Evolutionary conservation across 2,888 invertebrate genomes (phyloP).

Genomic region (Polymixis lichenea): DNA sequence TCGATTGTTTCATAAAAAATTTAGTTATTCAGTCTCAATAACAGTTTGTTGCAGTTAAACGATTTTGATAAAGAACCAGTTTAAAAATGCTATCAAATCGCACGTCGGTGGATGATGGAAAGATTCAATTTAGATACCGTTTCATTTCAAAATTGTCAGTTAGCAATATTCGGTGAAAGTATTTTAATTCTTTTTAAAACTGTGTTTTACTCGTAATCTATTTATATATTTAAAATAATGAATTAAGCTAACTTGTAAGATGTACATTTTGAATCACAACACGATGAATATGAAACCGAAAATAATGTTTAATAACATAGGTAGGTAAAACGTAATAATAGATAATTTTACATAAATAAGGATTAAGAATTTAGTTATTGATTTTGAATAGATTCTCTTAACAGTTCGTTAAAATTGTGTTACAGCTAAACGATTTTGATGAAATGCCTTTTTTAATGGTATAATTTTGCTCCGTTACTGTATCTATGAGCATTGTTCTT

Average conservation of each 20-base stretch:
- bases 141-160: too few relatives aligned
- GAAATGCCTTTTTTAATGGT: not conserved
- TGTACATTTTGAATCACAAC: not conserved
- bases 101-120: not conserved
- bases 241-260: not conserved
- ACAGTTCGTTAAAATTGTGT: not conserved
- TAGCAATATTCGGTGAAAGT: too few relatives aligned
- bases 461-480: not conserved
- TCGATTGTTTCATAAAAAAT: conserved; percentile 7
- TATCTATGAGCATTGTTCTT: not conserved
- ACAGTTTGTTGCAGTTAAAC: too few relatives aligned
- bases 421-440: not conserved
- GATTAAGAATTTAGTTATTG: conserved; percentile 5
- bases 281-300: too few relatives aligned
- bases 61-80: too few relatives aligned
- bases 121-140: not conserved
- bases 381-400: not conserved
- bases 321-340: too few relatives aligned
- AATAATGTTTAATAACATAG: too few relatives aligned
- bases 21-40: not conserved
- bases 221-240: not conserved
- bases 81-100: not conserved
- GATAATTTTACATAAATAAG: not conserved
- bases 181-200: too few relatives aligned
- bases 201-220: too few relatives aligned